A percentile compares a stretch with the other conserved stretches of the same genome.
Evolutionary conservation across 2,797 vertebrate genomes (phyloP).

Genomic region (Ciconia nigra): DNA sequence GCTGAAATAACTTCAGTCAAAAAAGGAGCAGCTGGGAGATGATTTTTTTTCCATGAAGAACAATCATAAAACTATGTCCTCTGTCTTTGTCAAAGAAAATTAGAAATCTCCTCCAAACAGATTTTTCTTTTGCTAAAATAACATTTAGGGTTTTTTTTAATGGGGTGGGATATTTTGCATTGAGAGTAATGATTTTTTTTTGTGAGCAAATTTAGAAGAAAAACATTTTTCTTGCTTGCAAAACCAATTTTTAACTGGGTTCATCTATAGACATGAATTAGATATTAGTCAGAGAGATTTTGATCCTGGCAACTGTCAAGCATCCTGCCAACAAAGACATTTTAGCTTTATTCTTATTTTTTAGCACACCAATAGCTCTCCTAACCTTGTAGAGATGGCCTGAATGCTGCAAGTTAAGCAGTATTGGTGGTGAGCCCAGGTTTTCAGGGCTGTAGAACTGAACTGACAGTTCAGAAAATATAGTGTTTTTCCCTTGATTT

Average conservation of each 20-base stretch:
- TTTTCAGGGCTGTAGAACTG: background rate
- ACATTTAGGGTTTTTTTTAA: background rate
- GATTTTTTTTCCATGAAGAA: background rate
- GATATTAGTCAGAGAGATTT: background rate
- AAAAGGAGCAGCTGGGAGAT: background rate
- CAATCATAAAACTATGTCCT: background rate
- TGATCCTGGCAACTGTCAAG: background rate
- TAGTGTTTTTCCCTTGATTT: background rate
- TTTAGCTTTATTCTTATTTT: background rate
- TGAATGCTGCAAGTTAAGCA: background rate
- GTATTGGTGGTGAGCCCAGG: background rate
- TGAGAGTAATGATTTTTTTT: background rate
- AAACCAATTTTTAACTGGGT: background rate
- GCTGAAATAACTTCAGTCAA: background rate
- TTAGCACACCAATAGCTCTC: background rate
- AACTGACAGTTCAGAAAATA: background rate
- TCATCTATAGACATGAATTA: accelerated
- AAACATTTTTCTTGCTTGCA: background rate
- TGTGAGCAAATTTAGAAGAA: background rate
- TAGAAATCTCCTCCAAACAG: background rate
- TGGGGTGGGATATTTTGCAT: background rate
- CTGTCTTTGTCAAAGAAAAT: background rate
- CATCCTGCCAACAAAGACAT: background rate
- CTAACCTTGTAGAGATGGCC: background rate
- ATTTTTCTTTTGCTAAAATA: background rate